Evolutionary conservation across 2,888 invertebrate genomes (phyloP).

Genomic region (Drosophila fulvimacula): DNA sequence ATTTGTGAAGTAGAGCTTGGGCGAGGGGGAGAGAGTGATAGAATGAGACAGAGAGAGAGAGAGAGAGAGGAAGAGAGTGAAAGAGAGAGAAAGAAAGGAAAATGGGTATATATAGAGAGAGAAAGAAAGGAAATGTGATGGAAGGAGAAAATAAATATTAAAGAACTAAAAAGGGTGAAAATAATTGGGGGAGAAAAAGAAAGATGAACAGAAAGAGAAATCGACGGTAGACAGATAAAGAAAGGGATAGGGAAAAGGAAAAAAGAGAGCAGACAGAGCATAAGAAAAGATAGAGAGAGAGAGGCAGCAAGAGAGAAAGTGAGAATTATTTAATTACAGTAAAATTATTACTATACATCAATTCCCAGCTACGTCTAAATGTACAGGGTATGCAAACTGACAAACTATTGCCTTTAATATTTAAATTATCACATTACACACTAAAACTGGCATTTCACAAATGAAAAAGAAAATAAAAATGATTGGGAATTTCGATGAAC

Average conservation of each 20-base stretch:
- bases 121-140: background rate
- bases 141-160: background rate
- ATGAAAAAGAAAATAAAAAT: background rate
- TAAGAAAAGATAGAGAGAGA: background rate
- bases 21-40: background rate
- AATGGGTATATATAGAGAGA: background rate
- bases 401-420: background rate
- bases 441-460: background rate
- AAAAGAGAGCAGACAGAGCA: too few relatives aligned
- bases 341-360: too few relatives aligned
- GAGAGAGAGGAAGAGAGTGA: background rate
- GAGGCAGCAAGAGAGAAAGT: background rate
- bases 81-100: background rate
- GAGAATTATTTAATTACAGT: too few relatives aligned
- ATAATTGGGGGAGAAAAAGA: background rate
- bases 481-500: slow-evolving; percentile 11
- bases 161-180: background rate
- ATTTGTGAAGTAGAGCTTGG: background rate
- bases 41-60: background rate
- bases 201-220: background rate
- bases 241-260: background rate
- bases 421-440: slow-evolving; percentile 1
- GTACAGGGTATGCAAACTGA: background rate
- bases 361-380: background rate
- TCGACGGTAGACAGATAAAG: background rate